Evolutionary conservation across 2,113 vertebrate genomes (phyloP).

Genomic region (Pavo muticus): DNA sequence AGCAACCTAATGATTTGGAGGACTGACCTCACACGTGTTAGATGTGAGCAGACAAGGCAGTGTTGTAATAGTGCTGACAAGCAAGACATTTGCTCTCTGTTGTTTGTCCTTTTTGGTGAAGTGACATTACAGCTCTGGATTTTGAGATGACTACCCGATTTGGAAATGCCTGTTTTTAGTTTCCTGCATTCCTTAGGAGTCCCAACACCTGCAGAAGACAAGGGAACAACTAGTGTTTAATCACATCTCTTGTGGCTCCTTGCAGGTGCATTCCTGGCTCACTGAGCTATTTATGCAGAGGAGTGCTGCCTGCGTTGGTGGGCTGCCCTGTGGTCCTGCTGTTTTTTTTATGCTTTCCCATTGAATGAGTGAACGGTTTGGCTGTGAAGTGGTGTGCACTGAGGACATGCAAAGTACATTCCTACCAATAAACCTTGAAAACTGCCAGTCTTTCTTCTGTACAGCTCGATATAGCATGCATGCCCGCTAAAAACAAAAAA

Average conservation of each 20-base stretch:
- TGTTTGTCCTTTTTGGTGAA: neutral
- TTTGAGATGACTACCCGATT: neutral
- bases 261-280: neutral
- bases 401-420: neutral
- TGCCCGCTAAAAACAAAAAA: neutral
- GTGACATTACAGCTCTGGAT: neutral
- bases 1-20: neutral
- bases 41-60: neutral
- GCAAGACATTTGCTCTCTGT: neutral
- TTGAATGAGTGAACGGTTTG: neutral
- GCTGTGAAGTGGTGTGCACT: accelerated
- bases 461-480: accelerated
- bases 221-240: neutral
- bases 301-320: neutral
- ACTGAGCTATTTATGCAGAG: accelerated
- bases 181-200: neutral
- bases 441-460: neutral
- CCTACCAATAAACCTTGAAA: accelerated
- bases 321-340: neutral
- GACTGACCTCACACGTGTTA: neutral
- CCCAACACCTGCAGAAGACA: neutral
- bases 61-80: neutral
- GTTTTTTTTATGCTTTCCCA: accelerated
- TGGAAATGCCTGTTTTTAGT: neutral
- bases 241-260: neutral